Percentiles rank a stretch among this genome's conserved stretches.
Evolutionary conservation across 2,113 vertebrate species (phyloP).

Genomic region (Uropsilus gracilis): DNA sequence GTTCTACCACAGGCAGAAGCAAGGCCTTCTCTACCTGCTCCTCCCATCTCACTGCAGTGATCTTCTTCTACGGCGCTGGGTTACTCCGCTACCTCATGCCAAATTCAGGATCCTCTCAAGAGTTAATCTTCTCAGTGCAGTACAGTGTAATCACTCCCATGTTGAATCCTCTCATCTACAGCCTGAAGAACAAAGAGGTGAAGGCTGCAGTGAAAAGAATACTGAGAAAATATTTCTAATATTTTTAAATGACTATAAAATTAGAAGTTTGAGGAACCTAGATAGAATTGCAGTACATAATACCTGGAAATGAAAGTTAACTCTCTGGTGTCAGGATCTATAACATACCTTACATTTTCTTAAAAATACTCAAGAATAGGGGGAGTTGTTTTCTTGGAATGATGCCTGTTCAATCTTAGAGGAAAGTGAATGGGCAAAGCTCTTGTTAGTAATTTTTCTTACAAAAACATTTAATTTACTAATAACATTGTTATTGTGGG

Average conservation of each 20-base stretch:
- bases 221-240: slow-evolving; percentile 24
- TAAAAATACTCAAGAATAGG: background rate
- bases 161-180: slow-evolving; percentile 74
- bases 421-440: background rate
- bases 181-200: slow-evolving; percentile 74
- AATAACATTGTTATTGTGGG: background rate
- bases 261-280: background rate
- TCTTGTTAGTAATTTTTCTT: background rate
- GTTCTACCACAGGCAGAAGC: slow-evolving; percentile 30
- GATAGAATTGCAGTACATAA: background rate
- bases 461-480: background rate
- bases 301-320: background rate
- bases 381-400: background rate
- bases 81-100: slow-evolving; percentile 74
- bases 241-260: background rate
- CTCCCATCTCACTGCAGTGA: slow-evolving; percentile 57
- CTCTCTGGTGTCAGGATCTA: background rate
- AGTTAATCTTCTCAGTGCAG: slow-evolving; percentile 70
- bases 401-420: background rate
- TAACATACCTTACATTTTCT: background rate
- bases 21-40: slow-evolving; percentile 74
- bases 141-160: slow-evolving; percentile 67
- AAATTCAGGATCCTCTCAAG: slow-evolving; percentile 52
- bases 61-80: slow-evolving; percentile 68
- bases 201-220: slow-evolving; percentile 60